Percentiles rank a stretch among this genome's conserved stretches.
Conservation (phyloP, 2,888 invertebrate species). For the Eugnorisma glareosa region DNA sequence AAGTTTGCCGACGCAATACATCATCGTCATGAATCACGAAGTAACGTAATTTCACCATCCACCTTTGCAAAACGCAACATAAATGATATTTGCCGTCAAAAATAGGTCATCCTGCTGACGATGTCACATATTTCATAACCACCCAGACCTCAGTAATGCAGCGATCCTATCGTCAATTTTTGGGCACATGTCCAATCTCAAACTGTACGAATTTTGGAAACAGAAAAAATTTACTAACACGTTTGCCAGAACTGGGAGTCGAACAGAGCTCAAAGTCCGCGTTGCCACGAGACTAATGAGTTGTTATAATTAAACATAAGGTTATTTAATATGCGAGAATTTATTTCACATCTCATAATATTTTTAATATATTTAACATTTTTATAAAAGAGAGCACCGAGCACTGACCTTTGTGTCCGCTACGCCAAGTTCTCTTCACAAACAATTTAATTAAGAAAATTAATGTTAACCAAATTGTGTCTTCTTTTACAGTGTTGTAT, state of each 20-base stretch:
- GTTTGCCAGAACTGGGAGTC: slow-evolving; percentile 26
- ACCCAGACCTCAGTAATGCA: slow-evolving; percentile 6
- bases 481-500: slow-evolving; percentile 6
- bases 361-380: slow-evolving; percentile 31
- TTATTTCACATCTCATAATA: slow-evolving; percentile 33
- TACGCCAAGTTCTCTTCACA: slow-evolving; percentile 16
- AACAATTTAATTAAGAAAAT: slow-evolving; percentile 41
- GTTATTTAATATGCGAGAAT: slow-evolving; percentile 39
- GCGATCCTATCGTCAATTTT: slow-evolving; percentile 31
- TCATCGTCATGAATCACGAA: neutral
- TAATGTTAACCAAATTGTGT: slow-evolving; percentile 8
- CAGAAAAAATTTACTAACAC: slow-evolving; percentile 28
- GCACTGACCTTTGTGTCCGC: slow-evolving; percentile 30
- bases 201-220: slow-evolving; percentile 38
- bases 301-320: slow-evolving; percentile 56
- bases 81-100: slow-evolving; percentile 1
- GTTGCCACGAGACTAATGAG: slow-evolving; percentile 49
- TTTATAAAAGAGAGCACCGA: slow-evolving; percentile 23
- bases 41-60: no score
- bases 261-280: slow-evolving; percentile 50
- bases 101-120: neutral
- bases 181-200: slow-evolving; percentile 59
- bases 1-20: neutral
- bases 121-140: slow-evolving; percentile 18
- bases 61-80: neutral